These are phyloP conservation scores for Rhynchonema sp. DNA, from an alignment of 2,888 invertebrate genomes.

Conservation along the genomic window DNA sequence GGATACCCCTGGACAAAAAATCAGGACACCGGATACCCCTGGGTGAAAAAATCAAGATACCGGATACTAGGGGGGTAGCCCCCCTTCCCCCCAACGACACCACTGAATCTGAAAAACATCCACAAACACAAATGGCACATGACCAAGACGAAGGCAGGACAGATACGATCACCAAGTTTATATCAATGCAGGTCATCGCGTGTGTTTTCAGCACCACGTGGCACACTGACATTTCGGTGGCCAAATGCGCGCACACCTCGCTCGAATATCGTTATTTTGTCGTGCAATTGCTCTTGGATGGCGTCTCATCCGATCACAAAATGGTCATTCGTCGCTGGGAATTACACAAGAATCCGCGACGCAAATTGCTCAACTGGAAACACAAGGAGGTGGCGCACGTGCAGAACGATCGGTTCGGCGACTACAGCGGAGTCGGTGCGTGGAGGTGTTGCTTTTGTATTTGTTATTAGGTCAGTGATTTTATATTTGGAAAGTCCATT, in stretches of 20 bases:
- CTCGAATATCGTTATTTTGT: neutral
- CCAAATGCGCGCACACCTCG: neutral
- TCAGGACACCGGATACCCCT: no score
- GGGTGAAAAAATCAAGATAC: no score
- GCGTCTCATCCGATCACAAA: neutral
- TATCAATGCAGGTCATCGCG: neutral
- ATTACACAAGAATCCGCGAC: neutral
- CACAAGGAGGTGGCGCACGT: neutral
- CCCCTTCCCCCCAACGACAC: no score
- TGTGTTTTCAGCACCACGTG: neutral
- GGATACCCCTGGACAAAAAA: no score
- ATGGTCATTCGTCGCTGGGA: neutral
- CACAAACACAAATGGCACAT: neutral
- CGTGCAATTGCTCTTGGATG: neutral
- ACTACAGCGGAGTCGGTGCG: neutral
- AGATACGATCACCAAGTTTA: neutral
- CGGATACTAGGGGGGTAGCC: no score
- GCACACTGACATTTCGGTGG: neutral
- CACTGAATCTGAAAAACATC: neutral
- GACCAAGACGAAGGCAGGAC: neutral
- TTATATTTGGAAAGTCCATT: neutral
- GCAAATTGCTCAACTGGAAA: neutral
- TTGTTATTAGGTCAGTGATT: neutral
- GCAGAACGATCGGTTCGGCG: neutral
- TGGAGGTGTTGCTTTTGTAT: neutral